Conservation (phyloP, 2,113 vertebrate species). For the Prunella fulvescens region DNA sequence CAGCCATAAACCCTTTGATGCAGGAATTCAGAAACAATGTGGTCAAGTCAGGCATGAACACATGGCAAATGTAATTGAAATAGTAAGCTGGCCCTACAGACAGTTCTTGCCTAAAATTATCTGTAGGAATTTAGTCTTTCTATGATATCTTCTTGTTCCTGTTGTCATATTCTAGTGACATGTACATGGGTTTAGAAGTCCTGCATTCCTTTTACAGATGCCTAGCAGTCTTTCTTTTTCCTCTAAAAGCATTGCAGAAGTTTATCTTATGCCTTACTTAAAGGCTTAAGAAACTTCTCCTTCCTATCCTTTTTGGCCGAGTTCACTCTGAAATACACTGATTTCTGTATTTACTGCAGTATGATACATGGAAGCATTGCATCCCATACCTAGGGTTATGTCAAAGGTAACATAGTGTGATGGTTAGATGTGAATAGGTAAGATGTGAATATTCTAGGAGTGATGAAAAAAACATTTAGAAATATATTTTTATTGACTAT, state of each 20-base stretch:
- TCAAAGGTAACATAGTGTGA: not conserved
- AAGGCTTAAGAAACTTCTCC: not conserved
- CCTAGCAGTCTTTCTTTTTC: not conserved
- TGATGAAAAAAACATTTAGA: not conserved
- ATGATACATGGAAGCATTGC: not conserved
- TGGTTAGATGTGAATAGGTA: not conserved
- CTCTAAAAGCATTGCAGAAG: not conserved
- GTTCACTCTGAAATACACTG: not conserved
- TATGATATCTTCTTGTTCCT: not conserved
- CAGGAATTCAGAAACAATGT: not conserved
- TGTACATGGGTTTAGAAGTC: not conserved
- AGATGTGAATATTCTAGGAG: not conserved
- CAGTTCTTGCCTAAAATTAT: not conserved
- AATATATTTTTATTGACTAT: not conserved
- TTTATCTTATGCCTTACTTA: not conserved
- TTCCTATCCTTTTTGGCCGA: not conserved
- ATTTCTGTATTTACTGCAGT: not conserved
- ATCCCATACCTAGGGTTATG: not conserved
- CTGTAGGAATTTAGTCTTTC: not conserved
- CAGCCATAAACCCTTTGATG: not conserved
- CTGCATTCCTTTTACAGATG: not conserved
- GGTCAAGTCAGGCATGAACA: not conserved
- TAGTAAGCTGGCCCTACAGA: not conserved
- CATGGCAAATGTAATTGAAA: not conserved
- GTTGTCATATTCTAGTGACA: not conserved